A percentile compares a stretch with the other conserved stretches of the same genome.
Conservation (phyloP, 1,140 invertebrate genomes). For the Trichonephila clavipes region DNA sequence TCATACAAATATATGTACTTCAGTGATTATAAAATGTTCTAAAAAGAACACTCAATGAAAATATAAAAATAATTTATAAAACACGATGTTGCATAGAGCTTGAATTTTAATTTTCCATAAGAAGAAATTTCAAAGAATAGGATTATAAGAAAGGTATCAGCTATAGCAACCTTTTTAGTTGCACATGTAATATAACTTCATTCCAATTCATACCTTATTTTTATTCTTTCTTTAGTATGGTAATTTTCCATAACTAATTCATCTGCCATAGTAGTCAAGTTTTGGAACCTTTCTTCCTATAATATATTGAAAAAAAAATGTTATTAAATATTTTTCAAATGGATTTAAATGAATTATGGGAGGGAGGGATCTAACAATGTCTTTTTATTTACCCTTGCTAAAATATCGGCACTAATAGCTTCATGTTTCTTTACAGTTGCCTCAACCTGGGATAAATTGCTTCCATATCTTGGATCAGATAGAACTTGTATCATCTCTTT, state of each 20-base stretch:
- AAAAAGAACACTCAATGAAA: no score
- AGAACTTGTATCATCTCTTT: conserved; percentile 99
- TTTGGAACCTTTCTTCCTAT: conserved; percentile 95
- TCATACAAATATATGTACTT: no score
- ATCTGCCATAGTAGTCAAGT: conserved; percentile 93
- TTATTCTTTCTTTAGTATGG: conserved; percentile 92
- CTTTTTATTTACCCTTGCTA: conserved; percentile 85
- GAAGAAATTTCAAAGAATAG: no score
- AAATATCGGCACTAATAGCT: conserved; percentile 97
- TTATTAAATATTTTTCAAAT: not conserved
- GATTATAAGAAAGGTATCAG: not conserved
- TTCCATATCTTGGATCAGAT: conserved; percentile 94
- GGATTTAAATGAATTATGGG: not conserved
- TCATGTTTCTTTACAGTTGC: conserved; percentile 99
- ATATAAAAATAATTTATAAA: no score
- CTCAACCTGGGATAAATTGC: conserved; percentile 95
- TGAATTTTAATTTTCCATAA: no score
- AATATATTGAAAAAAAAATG: conserved; percentile 70
- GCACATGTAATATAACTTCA: not conserved
- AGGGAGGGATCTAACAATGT: not conserved
- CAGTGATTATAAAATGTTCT: no score
- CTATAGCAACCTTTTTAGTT: not conserved
- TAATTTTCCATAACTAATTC: conserved; percentile 96
- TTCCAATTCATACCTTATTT: conserved; percentile 81
- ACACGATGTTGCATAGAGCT: no score